Conservation (phyloP, 2,888 invertebrate species). For the Xanthia icteritia region DNA sequence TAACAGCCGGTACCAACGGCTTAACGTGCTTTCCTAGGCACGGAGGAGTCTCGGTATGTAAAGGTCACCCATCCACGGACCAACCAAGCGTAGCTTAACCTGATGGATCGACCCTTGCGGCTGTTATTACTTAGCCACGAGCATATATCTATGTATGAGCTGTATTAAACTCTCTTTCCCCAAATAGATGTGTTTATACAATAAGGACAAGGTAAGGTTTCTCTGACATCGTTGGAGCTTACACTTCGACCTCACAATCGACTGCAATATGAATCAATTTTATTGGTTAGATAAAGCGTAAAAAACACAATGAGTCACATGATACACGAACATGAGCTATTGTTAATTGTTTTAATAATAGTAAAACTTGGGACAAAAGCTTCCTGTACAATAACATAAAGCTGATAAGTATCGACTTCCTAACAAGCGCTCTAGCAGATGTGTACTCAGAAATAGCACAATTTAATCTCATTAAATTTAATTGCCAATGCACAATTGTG, state of each 20-base stretch:
- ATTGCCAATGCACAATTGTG: conserved; percentile 86
- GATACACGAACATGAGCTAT: conserved; percentile 40
- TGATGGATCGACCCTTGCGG: too few species aligned
- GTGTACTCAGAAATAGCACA: conserved; percentile 84
- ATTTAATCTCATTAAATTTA: conserved; percentile 87
- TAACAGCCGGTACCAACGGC: too few species aligned
- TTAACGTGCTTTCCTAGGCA: too few species aligned
- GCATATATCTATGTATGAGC: not conserved
- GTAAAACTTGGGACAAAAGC: conserved; percentile 53
- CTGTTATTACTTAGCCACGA: too few species aligned
- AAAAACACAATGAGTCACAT: conserved; percentile 53
- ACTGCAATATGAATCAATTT: conserved; percentile 56
- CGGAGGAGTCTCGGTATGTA: too few species aligned
- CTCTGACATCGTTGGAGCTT: conserved; percentile 24
- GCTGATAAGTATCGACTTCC: conserved; percentile 78
- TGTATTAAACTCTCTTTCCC: conserved; percentile 6
- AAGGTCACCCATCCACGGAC: too few species aligned
- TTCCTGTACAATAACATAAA: conserved; percentile 74
- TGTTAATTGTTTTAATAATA: conserved; percentile 51
- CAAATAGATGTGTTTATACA: conserved; percentile 1
- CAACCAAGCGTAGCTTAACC: too few species aligned
- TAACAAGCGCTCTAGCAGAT: conserved; percentile 74
- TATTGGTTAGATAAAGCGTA: conserved; percentile 47
- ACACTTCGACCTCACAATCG: conserved; percentile 48
- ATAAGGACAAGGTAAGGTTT: conserved; percentile 7